phyloP scores from a whole-genome alignment of 1,140 invertebrate genomes.

The Calosoma granatense region DNA sequence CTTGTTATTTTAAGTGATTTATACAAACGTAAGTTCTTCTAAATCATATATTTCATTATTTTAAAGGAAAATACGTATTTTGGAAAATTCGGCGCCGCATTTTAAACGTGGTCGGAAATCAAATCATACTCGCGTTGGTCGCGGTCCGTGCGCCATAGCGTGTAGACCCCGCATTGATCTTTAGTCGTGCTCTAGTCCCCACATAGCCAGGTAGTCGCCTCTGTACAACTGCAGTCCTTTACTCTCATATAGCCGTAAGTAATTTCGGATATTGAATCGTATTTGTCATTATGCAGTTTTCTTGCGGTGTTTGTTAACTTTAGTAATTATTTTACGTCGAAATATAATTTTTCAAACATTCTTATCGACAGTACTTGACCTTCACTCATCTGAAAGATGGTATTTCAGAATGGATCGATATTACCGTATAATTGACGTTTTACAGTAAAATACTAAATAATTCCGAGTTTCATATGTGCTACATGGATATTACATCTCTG shows the following conservation, averaged over 20 bases:
- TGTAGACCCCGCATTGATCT: slow-evolving; percentile 29
- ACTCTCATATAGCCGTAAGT: slow-evolving; percentile 26
- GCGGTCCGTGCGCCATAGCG: slow-evolving; percentile 25
- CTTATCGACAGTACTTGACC: slow-evolving; percentile 1
- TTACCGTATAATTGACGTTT: background rate
- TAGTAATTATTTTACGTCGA: no score
- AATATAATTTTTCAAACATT: no score
- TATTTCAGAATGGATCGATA: background rate
- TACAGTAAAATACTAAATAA: no score
- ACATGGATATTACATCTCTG: no score
- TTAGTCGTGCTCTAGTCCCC: slow-evolving; percentile 32
- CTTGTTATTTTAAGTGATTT: background rate
- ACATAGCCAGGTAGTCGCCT: slow-evolving; percentile 24
- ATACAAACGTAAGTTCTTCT: background rate
- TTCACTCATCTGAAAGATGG: background rate
- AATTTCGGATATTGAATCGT: slow-evolving; percentile 17
- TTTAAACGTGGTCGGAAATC: background rate
- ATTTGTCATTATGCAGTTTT: slow-evolving; percentile 14
- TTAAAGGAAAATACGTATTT: background rate
- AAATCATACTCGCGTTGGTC: background rate
- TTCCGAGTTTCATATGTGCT: no score
- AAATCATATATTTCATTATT: background rate
- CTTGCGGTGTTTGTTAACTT: slow-evolving; percentile 7
- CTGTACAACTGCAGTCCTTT: slow-evolving; percentile 19
- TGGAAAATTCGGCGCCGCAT: background rate